Evolutionary conservation across 2,113 vertebrate species (phyloP).

Genomic region (Leiothrix lutea): DNA sequence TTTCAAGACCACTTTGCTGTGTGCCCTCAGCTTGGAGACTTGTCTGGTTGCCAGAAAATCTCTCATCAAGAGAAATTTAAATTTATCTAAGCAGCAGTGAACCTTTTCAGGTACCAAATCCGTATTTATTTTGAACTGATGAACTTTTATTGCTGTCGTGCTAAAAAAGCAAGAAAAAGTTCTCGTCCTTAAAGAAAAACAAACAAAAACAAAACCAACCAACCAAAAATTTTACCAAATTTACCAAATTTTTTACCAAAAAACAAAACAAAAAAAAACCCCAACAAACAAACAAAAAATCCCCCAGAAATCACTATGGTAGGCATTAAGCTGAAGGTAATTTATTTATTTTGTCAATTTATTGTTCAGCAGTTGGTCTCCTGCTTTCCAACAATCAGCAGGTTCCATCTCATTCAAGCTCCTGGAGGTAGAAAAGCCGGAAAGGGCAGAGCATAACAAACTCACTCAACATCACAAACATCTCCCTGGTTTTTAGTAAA

Average conservation of each 20-base stretch:
- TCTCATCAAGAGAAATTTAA: background rate
- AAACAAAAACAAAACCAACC: background rate
- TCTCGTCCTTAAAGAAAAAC: background rate
- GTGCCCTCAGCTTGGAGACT: background rate
- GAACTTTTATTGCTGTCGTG: background rate
- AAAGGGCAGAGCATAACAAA: background rate
- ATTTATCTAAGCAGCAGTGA: background rate
- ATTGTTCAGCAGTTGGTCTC: background rate
- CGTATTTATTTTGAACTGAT: background rate
- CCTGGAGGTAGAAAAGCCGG: background rate
- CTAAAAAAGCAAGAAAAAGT: background rate
- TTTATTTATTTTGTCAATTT: background rate
- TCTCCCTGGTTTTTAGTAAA: background rate
- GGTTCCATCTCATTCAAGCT: background rate
- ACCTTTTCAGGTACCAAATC: background rate
- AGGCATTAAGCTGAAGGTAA: background rate
- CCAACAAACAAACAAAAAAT: background rate
- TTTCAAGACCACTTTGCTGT: background rate
- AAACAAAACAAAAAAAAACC: background rate
- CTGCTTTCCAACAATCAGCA: background rate
- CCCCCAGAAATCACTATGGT: background rate
- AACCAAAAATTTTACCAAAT: too few relatives aligned
- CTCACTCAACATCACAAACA: background rate
- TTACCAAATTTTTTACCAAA: too few relatives aligned
- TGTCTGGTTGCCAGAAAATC: background rate